phyloP scores from a whole-genome alignment of 2,113 vertebrate species.

The Strigops habroptila region DNA sequence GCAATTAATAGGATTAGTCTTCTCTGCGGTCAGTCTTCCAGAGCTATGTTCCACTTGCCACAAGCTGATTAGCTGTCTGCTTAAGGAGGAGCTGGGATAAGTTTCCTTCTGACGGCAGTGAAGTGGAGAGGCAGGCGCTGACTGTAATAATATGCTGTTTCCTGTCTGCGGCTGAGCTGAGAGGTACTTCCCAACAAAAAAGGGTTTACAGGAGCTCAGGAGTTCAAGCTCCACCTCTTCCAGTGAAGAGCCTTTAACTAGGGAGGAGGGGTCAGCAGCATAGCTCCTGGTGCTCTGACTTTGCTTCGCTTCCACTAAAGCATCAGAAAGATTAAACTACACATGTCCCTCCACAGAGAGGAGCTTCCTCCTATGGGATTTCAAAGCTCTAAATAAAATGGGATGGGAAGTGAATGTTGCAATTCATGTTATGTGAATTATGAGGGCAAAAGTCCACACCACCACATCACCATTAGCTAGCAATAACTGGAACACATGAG shows the following conservation, averaged over 20 bases:
- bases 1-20: not conserved
- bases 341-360: not conserved
- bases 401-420: not conserved
- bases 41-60: not conserved
- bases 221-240: conserved; percentile 39
- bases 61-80: conserved; percentile 5
- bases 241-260: not conserved
- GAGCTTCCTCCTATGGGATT: not conserved
- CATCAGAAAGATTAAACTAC: not conserved
- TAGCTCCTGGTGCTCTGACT: not conserved
- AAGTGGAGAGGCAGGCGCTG: conserved; percentile 12
- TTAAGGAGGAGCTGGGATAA: conserved; percentile 24
- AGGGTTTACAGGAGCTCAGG: conserved; percentile 16
- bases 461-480: not conserved
- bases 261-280: not conserved
- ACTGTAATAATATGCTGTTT: conserved; percentile 28
- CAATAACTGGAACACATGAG: not conserved
- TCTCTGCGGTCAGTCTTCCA: not conserved
- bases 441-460: not conserved
- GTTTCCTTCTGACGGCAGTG: conserved; percentile 15
- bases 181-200: conserved; percentile 36
- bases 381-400: conserved; percentile 2
- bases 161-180: conserved; percentile 30
- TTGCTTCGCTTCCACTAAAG: not conserved
- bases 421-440: not conserved